These are phyloP conservation scores for Takifugu flavidus DNA, from an alignment of 2,113 vertebrate species.

Conservation along the genomic window DNA sequence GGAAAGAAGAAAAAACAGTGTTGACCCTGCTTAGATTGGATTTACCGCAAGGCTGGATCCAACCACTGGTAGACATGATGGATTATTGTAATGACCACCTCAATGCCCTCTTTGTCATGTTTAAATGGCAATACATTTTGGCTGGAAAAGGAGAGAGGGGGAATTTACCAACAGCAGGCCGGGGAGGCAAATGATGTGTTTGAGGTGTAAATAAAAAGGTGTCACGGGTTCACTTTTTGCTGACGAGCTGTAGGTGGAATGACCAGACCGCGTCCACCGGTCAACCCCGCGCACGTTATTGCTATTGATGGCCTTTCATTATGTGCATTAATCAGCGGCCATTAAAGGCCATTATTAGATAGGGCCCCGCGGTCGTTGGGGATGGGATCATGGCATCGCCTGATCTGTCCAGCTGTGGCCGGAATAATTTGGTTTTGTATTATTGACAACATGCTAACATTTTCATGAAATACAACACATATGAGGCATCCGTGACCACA, in stretches of 20 bases:
- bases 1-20: constrained; percentile 66
- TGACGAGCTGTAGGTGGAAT: constrained; percentile 69
- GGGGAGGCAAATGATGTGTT: constrained; percentile 79
- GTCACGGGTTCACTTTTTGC: constrained; percentile 72
- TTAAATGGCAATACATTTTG: constrained; percentile 98
- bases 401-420: constrained; percentile 7
- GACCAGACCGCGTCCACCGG: constrained; percentile 67
- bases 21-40: constrained; percentile 96
- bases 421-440: background rate
- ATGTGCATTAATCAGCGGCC: constrained; percentile 38
- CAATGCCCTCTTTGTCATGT: constrained; percentile 92
- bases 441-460: constrained; percentile 4
- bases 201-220: constrained; percentile 92
- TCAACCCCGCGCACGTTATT: constrained; percentile 34
- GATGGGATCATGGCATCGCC: constrained; percentile 7
- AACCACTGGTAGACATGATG: constrained; percentile 91
- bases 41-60: constrained; percentile 88
- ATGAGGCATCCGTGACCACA: background rate
- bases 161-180: constrained; percentile 79
- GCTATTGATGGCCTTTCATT: constrained; percentile 36
- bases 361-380: background rate
- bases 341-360: constrained; percentile 38
- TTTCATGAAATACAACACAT: background rate
- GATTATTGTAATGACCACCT: constrained; percentile 95
- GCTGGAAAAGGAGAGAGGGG: constrained; percentile 73